Base-by-base conservation (phyloP, 2,797 vertebrate genomes). In the Loris lydekkerianus region DNA sequence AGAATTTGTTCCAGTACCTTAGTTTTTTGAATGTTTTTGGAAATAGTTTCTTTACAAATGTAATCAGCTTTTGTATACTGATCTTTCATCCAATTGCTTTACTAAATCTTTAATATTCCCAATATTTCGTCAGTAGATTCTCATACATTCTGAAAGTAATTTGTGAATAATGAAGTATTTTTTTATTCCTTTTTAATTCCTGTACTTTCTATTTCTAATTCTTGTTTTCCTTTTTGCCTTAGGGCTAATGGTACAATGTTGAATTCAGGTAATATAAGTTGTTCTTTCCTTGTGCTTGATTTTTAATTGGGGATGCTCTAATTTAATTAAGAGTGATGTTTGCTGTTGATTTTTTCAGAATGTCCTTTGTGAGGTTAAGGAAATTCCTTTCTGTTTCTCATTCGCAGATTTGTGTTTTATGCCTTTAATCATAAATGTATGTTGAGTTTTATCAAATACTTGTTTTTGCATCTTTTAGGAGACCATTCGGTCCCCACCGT, bases 401-500 rank as follows among this genome's bases (percentile, higher is more conserved):
- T 75, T 88, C 58, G 37, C 31, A 18, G 61, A 61, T 18, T 25
- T 65, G 17, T 27, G 3, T 86, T 83, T 86, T 77, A 7, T 37
- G 69, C 65, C 67, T 90, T 75, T 73, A 49, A 69, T 94, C n/a
- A 11, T 58, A 81, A 43, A 13, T n/a, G 3, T 31, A 7, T 70
- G 61, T 18, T 85, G 81, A 53, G 20, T 20, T 89, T 96, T 67
- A 14, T 60, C 34, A 34, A 25, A 72, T 58, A 23, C 20, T 11
- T 37, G 27, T 15, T 67, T 56, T 56, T 77, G 17, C 15, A 1
- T 76, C 37, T 34, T 0, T 46, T n/a, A 67, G 69, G 43, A 10
- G 20, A 1, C 31, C 7, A 0, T 15, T 0, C 20, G 11, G 9
- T 72, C 72, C 60, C 70, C 91, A 56, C 17, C 2, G 2, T 17